These are phyloP conservation scores for Melanotaenia maccullochi DNA, from an alignment of 2,797 vertebrate species.

Conservation along the genomic window DNA sequence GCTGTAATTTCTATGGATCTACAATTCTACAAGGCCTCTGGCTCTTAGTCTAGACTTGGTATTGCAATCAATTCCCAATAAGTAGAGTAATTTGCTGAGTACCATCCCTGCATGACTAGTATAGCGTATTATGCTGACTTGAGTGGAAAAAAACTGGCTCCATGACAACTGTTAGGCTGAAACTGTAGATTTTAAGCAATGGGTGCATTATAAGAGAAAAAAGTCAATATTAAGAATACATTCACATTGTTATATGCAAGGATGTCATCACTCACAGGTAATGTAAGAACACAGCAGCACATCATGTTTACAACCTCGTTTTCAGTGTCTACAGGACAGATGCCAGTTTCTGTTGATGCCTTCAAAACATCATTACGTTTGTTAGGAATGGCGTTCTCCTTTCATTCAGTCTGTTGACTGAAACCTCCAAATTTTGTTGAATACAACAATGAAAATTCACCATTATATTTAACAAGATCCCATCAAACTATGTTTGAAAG, in stretches of 20 bases:
- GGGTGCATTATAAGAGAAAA: not conserved
- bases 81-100: too few relatives aligned
- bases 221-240: not conserved
- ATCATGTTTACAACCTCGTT: not conserved
- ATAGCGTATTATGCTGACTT: too few relatives aligned
- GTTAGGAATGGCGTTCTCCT: not conserved
- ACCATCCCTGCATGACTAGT: too few relatives aligned
- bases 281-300: not conserved
- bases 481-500: conserved; percentile 17
- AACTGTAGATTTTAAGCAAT: not conserved
- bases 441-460: too few relatives aligned
- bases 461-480: not conserved
- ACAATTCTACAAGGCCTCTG: too few relatives aligned
- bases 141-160: conserved; percentile 15
- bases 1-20: too few relatives aligned
- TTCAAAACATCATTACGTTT: not conserved
- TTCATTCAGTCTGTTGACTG: not conserved
- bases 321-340: not conserved
- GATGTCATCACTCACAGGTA: not conserved
- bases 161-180: conserved; percentile 3
- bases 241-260: not conserved
- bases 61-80: too few relatives aligned
- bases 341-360: not conserved
- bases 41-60: too few relatives aligned
- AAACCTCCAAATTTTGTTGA: not conserved